Base-by-base conservation (phyloP, 2,888 invertebrate genomes). In the Lobophora halterata region DNA sequence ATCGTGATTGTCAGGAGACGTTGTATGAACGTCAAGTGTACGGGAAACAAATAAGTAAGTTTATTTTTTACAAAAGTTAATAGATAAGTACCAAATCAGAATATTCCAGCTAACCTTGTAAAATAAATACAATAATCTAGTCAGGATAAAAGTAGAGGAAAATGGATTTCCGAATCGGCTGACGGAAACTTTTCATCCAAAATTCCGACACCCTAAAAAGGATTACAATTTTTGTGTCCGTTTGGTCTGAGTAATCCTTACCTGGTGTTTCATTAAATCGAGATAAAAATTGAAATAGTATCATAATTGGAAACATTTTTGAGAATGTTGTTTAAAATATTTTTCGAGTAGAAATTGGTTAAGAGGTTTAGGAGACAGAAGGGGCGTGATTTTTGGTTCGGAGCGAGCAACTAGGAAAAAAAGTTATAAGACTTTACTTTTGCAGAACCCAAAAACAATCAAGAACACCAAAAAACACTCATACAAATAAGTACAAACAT, bases 201-300 rank as follows among this genome's bases (percentile, higher is more conserved):
- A 43, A 36, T 45, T 42, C 42, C 23, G 40, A 41, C 48, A 32
- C 41, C 35, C 36, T 42, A 40, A 47, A n/a, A 49, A 44, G 46
- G 40, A 50, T 53, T 42, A 44, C 27, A 34, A 17, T 31, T 38
- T 42, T 47, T 26, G 21, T 37, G 33, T 24, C 17, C 35, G 31
- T 10, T 31, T 32, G n/a, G 17, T 5, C 1, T 5, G 6, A n/a
- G 17, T 17, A 17, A 17, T 3, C 17, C 17, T n/a, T n/a, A 17
- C 14, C 5, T 14, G 3, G 17, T 17, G 5, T 17, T 17, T 17
- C n/a, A 5, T 14, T 5, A 17, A 6, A 6, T 17, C 17, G 5
- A 5, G 17, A 17, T n/a, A 5, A n/a, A 5, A 17, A 17, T n/a
- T n/a, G n/a, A 2, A 5, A 17, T 3, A 17, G 17, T 6, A 17